Evolutionary conservation across 2,113 vertebrate species (phyloP), one percentile per base, ranked within the genome.

Genomic region (Xiphorhynchus elegans): DNA sequence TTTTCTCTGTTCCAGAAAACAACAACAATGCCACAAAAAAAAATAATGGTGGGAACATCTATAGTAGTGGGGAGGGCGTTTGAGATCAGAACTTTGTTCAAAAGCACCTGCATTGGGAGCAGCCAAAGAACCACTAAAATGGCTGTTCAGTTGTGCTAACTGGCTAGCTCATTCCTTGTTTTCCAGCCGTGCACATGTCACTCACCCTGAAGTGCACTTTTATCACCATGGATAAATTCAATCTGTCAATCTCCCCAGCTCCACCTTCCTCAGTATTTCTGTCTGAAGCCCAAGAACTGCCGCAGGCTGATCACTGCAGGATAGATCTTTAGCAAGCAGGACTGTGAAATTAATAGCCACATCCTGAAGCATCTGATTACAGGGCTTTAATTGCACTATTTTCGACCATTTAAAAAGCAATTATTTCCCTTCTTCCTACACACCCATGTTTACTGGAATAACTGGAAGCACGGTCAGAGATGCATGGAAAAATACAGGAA

Each of bases 361-460:
- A 70, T 78, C 89, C 84, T 73, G 87, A 63, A 77, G 50, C 59
- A 89, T 39, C 75, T 84, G 62, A 87, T 73, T 91, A 72, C 11
- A 64, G 42, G 44, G 26, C 25, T 52, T 17, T 91, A 77, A 85
- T 17, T 59, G 46, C 63, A 80, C 83, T 87, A 59, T 83, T 85
- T 85, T 60, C 83, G 90, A 90, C n/a, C 31, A 81, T 53, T 93
- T 73, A 73, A 73, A 94, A 90, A 68, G 31, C 35, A 50, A 40
- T 84, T 84, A 89, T 40, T 74, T n/a, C n/a, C 9, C 44, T 81
- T 89, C 70, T 81, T 95, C 91, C 56, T 78, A 95, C 58, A 79
- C 44, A 79, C 19, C 40, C 74, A 74, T 50, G 20, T 76, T 93
- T 88, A 88, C 59, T 49, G 73, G 66, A 93, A n/a, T 39, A 91